Evolutionary conservation across 1,140 invertebrate species (phyloP), one percentile per base, ranked within the genome.

Genomic region (Pantala flavescens): DNA sequence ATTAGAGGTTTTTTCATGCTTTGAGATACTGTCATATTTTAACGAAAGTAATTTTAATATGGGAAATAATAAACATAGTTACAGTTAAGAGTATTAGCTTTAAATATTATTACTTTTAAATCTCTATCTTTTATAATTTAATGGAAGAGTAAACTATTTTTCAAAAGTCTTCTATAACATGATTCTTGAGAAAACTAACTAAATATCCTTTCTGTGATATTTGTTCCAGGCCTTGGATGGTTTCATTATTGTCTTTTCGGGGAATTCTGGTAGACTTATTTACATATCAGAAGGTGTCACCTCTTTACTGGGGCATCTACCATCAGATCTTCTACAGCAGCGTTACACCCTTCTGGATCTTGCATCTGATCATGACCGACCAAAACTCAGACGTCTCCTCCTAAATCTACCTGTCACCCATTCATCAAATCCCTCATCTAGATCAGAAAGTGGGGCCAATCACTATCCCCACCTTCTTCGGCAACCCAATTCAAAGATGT

Each of bases 211-310:
- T n/a, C n/a, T n/a, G n/a, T n/a, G 2, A 36, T 36, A 76, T 75
- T 75, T 78, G 21, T 79, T 81, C 75, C 77, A 90, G 88, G 94
- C 94, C 10, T 82, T 97, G 73, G 94, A 97, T 83, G 95, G 94
- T 63, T 98, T 97, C 82, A 91, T 97, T 70, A 90, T 97, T 80
- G 92, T 96, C 23, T 92, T 97, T 79, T 93, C 93, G 63, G 88
- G 89, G n/a, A 63, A 63, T 21, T 86, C 87, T 74, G 96, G 95
- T 23, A 87, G 88, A 77, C 95, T 97, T 77, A 87, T 91, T 76
- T 97, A 96, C 83, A 90, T 90, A 36, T 97, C 95, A 0, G 95
- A 97, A 84, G 94, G 91, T 82, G 90, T 97, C 74, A 93, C 92
- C 19, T 93, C 94, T 0, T 85, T 97, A 71, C 84, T 98, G 74